phyloP scores from a whole-genome alignment of 2,113 vertebrate species.

The Chelonoidis abingdonii region DNA sequence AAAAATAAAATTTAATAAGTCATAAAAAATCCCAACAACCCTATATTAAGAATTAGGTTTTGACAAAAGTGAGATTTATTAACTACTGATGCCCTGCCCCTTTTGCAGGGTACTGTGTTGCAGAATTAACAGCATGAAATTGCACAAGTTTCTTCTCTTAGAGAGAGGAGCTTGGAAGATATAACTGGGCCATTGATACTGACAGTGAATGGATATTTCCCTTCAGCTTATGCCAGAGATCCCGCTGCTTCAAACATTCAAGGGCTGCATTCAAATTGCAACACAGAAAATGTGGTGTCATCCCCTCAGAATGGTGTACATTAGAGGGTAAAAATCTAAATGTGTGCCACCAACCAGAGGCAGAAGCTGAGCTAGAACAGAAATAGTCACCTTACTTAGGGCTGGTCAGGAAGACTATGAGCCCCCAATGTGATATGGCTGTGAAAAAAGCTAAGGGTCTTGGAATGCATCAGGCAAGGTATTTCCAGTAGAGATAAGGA shows the following conservation, averaged over 20 bases:
- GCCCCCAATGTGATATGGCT: too few species aligned
- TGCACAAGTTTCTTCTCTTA: background rate
- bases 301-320: rapidly evolving
- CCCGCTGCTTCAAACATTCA: background rate
- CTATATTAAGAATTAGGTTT: background rate
- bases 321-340: background rate
- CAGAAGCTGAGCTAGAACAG: background rate
- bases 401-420: too few species aligned
- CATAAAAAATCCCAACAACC: background rate
- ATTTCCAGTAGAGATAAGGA: too few species aligned
- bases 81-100: background rate
- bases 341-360: rapidly evolving
- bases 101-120: background rate
- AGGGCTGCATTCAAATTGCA: background rate
- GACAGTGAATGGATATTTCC: background rate
- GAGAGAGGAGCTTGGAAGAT: background rate
- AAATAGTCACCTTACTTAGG: background rate
- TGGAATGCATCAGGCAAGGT: too few species aligned
- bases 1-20: background rate
- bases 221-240: background rate
- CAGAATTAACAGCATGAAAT: rapidly evolving
- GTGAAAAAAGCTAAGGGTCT: too few species aligned
- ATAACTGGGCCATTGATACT: background rate
- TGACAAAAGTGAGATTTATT: background rate
- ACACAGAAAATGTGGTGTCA: background rate